Conservation (phyloP, 2,797 vertebrate species). For the Anguilla megastoma region DNA sequence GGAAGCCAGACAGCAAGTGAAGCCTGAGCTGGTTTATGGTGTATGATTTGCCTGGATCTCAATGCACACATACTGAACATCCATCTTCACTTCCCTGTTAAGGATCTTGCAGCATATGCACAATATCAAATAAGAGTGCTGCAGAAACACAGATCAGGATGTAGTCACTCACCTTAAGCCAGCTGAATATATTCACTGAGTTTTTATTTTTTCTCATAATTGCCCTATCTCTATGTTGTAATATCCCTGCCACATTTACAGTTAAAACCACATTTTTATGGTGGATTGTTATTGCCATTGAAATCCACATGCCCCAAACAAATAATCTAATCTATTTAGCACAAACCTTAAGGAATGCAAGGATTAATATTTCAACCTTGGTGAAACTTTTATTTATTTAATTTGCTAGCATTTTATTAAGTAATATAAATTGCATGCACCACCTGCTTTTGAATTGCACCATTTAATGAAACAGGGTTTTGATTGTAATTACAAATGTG, state of each 20-base stretch:
- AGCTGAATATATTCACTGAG: not conserved
- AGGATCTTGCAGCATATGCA: not conserved
- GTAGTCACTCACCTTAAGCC: not conserved
- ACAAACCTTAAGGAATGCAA: not conserved
- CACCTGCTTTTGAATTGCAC: not conserved
- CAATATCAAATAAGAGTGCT: not conserved
- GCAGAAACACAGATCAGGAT: not conserved
- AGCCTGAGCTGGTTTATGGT: not conserved
- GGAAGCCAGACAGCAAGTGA: not conserved
- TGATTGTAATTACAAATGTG: not conserved
- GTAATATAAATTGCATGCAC: not conserved
- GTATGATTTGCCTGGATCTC: not conserved
- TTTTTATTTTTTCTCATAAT: not conserved
- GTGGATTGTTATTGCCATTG: not conserved
- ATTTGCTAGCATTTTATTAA: not conserved
- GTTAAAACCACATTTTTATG: not conserved
- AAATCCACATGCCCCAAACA: not conserved
- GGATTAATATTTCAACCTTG: not conserved
- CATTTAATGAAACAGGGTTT: not conserved
- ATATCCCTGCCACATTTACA: not conserved
- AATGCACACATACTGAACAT: not conserved
- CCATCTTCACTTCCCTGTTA: slow-evolving; percentile 1
- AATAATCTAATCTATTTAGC: not conserved
- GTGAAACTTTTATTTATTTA: not conserved
- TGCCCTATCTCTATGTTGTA: not conserved